Percentiles rank a stretch among this genome's conserved stretches.
Conservation (phyloP, 1,140 invertebrate genomes). For the Drusus annulatus region DNA sequence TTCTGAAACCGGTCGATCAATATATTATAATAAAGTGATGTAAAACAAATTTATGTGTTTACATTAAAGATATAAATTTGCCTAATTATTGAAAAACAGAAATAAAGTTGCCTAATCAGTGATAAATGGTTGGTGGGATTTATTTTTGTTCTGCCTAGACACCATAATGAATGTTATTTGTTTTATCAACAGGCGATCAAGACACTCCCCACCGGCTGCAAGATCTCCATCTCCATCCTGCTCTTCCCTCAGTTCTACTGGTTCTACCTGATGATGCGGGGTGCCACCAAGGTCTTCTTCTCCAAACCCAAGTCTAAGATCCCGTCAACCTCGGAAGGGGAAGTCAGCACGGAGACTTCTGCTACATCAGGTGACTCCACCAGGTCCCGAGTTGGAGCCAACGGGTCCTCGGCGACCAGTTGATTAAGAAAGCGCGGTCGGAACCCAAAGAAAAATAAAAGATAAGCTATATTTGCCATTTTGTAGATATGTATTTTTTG, state of each 20-base stretch:
- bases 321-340: neutral
- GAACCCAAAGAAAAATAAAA: conserved; percentile 31
- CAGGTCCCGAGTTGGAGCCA: conserved; percentile 8
- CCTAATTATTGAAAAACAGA: too few relatives aligned
- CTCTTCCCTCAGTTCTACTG: conserved; percentile 80
- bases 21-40: too few relatives aligned
- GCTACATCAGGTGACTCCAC: neutral
- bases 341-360: neutral
- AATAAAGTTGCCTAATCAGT: too few relatives aligned
- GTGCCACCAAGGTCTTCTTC: conserved; percentile 73
- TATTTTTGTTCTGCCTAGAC: too few relatives aligned
- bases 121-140: too few relatives aligned
- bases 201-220: conserved; percentile 74
- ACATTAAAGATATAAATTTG: too few relatives aligned
- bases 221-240: conserved; percentile 76
- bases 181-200: conserved; percentile 68
- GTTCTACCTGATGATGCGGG: conserved; percentile 79
- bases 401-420: conserved; percentile 46
- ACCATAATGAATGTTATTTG: too few relatives aligned
- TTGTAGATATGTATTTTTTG: conserved; percentile 35
- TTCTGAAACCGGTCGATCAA: too few relatives aligned
- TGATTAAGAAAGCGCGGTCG: conserved; percentile 51
- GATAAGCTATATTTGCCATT: conserved; percentile 8
- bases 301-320: neutral
- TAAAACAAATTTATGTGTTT: too few relatives aligned